phyloP scores from a whole-genome alignment of 2,888 invertebrate genomes.

The Graphium colonna region DNA sequence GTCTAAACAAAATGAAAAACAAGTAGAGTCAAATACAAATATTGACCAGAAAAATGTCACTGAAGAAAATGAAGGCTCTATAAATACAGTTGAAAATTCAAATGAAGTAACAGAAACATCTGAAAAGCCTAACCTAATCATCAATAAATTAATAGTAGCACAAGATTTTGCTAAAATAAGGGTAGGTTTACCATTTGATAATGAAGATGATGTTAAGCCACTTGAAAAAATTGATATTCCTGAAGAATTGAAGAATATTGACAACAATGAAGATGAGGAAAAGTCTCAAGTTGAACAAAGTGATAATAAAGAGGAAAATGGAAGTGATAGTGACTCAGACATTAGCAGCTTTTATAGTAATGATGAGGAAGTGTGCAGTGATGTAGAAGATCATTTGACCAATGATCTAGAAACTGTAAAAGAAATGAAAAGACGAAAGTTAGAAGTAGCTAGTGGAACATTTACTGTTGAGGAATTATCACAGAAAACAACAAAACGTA shows the following conservation, averaged over 20 bases:
- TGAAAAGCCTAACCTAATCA: slow-evolving; percentile 52
- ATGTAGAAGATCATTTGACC: slow-evolving; percentile 73
- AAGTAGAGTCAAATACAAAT: slow-evolving; percentile 34
- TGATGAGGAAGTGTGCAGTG: slow-evolving; percentile 80
- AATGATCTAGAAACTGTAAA: slow-evolving; percentile 66
- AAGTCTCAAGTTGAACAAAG: slow-evolving; percentile 41
- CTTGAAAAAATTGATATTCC: slow-evolving; percentile 72
- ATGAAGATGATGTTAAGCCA: slow-evolving; percentile 82
- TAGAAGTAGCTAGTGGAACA: slow-evolving; percentile 75
- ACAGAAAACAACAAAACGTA: slow-evolving; percentile 56
- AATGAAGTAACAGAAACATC: slow-evolving; percentile 47
- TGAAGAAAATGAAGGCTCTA: slow-evolving; percentile 17
- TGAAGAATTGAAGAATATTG: slow-evolving; percentile 66
- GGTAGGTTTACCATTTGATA: slow-evolving; percentile 85
- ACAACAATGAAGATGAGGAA: slow-evolving; percentile 53
- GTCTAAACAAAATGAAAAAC: slow-evolving; percentile 50
- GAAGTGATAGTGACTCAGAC: slow-evolving; percentile 78
- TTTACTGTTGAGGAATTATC: slow-evolving; percentile 77
- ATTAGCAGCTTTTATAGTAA: slow-evolving; percentile 85
- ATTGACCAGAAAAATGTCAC: slow-evolving; percentile 33
- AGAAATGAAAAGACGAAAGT: slow-evolving; percentile 67
- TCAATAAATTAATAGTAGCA: slow-evolving; percentile 78
- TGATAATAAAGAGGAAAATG: slow-evolving; percentile 42
- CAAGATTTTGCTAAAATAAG: slow-evolving; percentile 91
- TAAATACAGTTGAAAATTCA: slow-evolving; percentile 28